Evolutionary conservation across 2,797 vertebrate genomes (phyloP).

Genomic region (Rhinoraja longicauda): DNA sequence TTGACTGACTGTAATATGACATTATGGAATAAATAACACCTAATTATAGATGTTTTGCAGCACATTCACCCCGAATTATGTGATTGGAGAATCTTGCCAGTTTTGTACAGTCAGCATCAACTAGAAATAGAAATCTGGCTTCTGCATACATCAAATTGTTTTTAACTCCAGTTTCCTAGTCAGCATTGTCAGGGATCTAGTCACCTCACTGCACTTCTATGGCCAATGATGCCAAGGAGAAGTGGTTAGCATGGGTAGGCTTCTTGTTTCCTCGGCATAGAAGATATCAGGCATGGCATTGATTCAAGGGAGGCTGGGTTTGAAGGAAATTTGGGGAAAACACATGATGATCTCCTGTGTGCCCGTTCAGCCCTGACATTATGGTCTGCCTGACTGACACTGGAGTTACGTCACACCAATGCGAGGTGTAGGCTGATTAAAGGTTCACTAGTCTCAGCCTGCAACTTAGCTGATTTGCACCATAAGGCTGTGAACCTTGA

Average conservation of each 20-base stretch:
- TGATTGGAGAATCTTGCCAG: neutral
- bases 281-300: neutral
- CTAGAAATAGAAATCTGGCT: neutral
- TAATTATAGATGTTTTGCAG: neutral
- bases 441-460: too few species aligned
- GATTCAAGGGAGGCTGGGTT: neutral
- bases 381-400: too few species aligned
- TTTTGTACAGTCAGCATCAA: neutral
- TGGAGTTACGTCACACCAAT: too few species aligned
- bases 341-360: too few species aligned
- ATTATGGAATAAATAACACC: neutral
- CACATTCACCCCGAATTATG: neutral
- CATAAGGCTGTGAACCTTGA: too few species aligned
- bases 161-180: neutral
- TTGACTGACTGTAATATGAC: neutral
- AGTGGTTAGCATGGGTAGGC: neutral
- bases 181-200: neutral
- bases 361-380: too few species aligned
- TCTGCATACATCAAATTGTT: too few species aligned
- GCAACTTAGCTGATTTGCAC: too few species aligned
- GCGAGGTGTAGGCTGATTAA: too few species aligned
- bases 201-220: neutral
- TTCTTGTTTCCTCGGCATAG: neutral
- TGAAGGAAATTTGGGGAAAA: too few species aligned
- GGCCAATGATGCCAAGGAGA: neutral